Base-by-base conservation (phyloP, 2,888 invertebrate species). In the Eupithecia subfuscata region DNA sequence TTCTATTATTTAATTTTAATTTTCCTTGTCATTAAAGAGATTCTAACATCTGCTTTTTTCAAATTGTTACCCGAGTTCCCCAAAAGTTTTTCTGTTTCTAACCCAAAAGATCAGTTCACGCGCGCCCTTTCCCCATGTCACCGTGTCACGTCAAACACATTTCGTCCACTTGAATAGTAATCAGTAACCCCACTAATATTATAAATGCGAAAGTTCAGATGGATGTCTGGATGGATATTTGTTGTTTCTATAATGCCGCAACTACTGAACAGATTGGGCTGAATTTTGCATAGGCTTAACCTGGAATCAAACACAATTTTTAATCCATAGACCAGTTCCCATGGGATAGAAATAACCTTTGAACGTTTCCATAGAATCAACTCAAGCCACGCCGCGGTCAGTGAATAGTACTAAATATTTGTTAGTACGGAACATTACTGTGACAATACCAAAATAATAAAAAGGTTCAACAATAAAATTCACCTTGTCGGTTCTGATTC, bases 401-500 rank as follows among this genome's bases (percentile, higher is more conserved):
- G 48, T 48, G 6, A 7, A 0, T 48, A 48, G 11, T 14, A 18
- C 52, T 9, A 56, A 63, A 60, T 5, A 60, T 63, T 16, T 16
- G 63, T 63, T 63, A 30, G 56, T 16, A 25, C 25, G 8, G 3
- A 30, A 63, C 14, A 30, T 7, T 18, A 48, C 14, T 43, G 43
- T 43, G 43, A 37, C 37, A 37, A 37, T 37, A 4, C 2, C 64
- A 64, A n/a, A 64, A 30, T 37, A 18, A 65, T 9, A 52, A 37
- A 40, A 3, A 65, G n/a, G n/a, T 67, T n/a, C 12, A 40, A 67
- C 67, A 67, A 67, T 67, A 43, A 40, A 43, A 67, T 12, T n/a
- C 22, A 67, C 22, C 1, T 37, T 67, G 40, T 67, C 43, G 18
- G 67, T 43, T 69, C 69, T 69, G 64, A n/a, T 67, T 56, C 56